Evolutionary conservation across 2,888 invertebrate species (phyloP), one percentile per base, ranked within the genome.

Genomic region (Chymomyza amoena): DNA sequence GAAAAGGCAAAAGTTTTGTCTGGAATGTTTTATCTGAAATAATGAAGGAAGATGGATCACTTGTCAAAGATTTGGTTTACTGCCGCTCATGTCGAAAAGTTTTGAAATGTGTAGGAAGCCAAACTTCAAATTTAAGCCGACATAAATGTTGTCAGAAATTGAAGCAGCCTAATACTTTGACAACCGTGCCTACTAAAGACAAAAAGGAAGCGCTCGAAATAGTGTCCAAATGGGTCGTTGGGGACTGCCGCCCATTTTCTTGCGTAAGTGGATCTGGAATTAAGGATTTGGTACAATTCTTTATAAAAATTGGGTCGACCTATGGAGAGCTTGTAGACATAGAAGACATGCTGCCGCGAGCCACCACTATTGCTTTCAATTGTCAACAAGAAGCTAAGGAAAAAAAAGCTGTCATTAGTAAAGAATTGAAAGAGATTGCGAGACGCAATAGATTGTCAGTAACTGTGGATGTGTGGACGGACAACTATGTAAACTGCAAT

Each of bases 21-120:
- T 68, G 68, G 64, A 71, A 64, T 52, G 65, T 68, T 51, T 59
- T 71, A 60, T 51, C 7, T 65, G 57, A 51, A 5, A 66, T 68
- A 61, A 1, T 68, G 28, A 59, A 57, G 18, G 64, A 70, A 64
- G 66, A 61, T 15, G 66, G 64, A 64, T 69, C 64, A 64, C 61
- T 57, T 52, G 59, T 69, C 57, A 63, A 64, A 71, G 71, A 71
- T 39, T 66, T 64, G 66, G 45, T 72, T 57, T 70, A 66, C 64
- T 72, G 70, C 67, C 62, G 67, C 52, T 69, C 68, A n/a, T 76
- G 75, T 16, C 60, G 64, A 64, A 69, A 69, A 62, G 65, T 68
- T 6, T 51, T 70, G 1, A 72, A 73, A 68, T 73, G 65, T 65
- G 60, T 61, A 18, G 56, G 50, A 63, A 51, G 61, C 56, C 70